Evolutionary conservation across 2,888 invertebrate species (phyloP).

Genomic region (Drosophila anomelani): DNA sequence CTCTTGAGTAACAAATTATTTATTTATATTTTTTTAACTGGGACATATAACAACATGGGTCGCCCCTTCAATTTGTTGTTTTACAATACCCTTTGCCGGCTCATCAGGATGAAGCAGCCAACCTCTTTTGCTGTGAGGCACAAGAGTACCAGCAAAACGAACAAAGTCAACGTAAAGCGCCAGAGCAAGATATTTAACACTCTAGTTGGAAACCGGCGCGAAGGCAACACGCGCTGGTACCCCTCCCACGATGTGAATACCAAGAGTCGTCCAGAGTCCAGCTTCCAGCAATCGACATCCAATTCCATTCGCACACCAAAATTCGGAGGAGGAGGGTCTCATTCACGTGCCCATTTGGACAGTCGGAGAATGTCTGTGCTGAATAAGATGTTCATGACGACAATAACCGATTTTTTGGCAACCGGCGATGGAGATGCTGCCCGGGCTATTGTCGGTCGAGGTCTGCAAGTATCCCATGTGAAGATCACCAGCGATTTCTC

Average conservation of each 20-base stretch:
- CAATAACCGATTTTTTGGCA: constrained; percentile 91
- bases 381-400: constrained; percentile 92
- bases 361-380: constrained; percentile 88
- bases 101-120: background rate
- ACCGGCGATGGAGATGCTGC: constrained; percentile 89
- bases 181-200: constrained; percentile 82
- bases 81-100: background rate
- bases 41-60: background rate
- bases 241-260: constrained; percentile 43
- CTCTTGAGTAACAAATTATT: background rate
- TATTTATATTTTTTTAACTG: background rate
- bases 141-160: constrained; percentile 20
- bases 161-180: constrained; percentile 39
- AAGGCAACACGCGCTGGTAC: constrained; percentile 80
- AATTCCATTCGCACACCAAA: constrained; percentile 44
- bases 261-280: constrained; percentile 26
- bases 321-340: constrained; percentile 49
- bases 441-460: constrained; percentile 87
- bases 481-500: constrained; percentile 89
- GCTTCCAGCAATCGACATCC: constrained; percentile 31
- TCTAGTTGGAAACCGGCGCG: constrained; percentile 77
- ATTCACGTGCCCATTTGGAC: constrained; percentile 81
- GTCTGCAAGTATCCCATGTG: constrained; percentile 90
- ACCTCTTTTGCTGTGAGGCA: background rate
- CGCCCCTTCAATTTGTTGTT: background rate